A percentile compares a stretch with the other conserved stretches of the same genome.
These are phyloP conservation scores for Thera obeliscata DNA, from an alignment of 2,888 invertebrate species.

Conservation along the genomic window DNA sequence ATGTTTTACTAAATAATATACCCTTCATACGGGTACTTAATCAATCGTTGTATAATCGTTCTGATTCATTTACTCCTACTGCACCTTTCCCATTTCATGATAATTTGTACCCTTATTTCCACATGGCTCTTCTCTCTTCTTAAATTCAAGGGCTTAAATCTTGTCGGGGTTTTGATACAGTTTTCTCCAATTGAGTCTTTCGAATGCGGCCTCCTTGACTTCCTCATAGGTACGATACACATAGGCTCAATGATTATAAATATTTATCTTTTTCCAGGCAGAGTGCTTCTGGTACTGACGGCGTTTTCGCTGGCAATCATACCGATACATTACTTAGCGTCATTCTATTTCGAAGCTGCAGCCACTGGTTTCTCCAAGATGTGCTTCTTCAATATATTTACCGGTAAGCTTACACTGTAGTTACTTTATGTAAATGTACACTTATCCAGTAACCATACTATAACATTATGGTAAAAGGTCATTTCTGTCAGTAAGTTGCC, in stretches of 20 bases:
- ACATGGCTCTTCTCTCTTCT: no score
- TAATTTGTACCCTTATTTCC: not conserved
- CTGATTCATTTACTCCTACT: not conserved
- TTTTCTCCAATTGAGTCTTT: no score
- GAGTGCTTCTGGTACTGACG: slow-evolving; percentile 86
- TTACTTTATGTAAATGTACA: not conserved
- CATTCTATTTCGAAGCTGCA: slow-evolving; percentile 88
- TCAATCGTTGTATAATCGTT: not conserved
- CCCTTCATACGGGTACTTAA: not conserved
- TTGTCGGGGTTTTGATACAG: no score
- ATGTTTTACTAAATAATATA: no score
- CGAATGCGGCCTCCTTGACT: no score
- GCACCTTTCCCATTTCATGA: not conserved
- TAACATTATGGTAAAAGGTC: not conserved
- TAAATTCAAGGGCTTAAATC: no score
- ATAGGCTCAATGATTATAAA: not conserved
- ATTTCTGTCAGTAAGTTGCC: not conserved
- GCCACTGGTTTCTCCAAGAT: slow-evolving; percentile 91
- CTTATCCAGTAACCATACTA: not conserved
- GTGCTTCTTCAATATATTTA: slow-evolving; percentile 89
- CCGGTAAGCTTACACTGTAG: slow-evolving; percentile 50
- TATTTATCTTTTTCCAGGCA: slow-evolving; percentile 66
- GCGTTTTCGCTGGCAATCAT: slow-evolving; percentile 89
- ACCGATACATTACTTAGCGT: slow-evolving; percentile 89
- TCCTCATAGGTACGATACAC: no score